A percentile compares a stretch with the other conserved stretches of the same genome.
Conservation (phyloP, 2,113 vertebrate genomes). For the Oreochromis niloticus region DNA sequence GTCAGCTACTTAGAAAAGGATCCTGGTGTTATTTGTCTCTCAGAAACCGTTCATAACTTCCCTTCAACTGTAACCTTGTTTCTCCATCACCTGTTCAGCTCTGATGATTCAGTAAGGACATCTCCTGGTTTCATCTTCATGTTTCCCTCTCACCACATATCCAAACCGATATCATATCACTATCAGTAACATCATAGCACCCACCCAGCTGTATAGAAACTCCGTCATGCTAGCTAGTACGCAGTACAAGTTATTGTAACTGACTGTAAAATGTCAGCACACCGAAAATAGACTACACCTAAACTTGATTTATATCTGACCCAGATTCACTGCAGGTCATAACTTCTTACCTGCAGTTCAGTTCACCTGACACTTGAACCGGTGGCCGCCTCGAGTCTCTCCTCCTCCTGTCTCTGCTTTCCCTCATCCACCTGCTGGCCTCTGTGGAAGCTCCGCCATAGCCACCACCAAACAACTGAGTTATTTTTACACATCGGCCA, state of each 20-base stretch:
- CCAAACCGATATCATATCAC: background rate
- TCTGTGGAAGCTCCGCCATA: background rate
- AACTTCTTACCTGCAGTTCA: background rate
- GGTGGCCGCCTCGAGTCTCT: background rate
- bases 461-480: background rate
- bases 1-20: accelerated
- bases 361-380: accelerated
- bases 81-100: no score
- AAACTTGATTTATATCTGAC: background rate
- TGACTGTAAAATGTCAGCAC: background rate
- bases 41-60: background rate
- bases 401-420: background rate
- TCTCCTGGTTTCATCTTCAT: no score
- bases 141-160: background rate
- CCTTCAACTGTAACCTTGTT: background rate
- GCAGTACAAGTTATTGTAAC: accelerated
- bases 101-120: no score
- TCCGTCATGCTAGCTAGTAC: accelerated
- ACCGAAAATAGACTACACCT: background rate
- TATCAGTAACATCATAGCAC: background rate
- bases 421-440: background rate
- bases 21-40: background rate
- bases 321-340: background rate
- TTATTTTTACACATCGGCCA: background rate
- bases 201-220: background rate